Conservation (phyloP, 2,888 invertebrate genomes). For the Prenolepis imparis region DNA sequence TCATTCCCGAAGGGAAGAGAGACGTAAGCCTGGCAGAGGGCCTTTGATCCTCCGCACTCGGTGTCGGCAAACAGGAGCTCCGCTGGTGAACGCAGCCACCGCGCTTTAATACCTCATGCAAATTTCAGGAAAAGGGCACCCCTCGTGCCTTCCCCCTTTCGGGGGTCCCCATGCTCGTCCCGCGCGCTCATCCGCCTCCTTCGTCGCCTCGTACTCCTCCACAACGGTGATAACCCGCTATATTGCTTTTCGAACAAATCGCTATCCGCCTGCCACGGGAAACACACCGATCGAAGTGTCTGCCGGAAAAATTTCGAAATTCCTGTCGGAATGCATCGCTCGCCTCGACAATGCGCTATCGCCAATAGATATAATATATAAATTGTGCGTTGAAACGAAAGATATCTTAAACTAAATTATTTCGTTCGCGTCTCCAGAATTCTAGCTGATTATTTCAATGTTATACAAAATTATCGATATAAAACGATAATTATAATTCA, state of each 20-base stretch:
- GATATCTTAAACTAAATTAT: neutral
- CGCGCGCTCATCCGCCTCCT: constrained; percentile 71
- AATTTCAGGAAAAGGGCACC: constrained; percentile 84
- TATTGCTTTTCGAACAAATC: constrained; percentile 86
- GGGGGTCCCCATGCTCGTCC: constrained; percentile 62
- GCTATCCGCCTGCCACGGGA: constrained; percentile 78
- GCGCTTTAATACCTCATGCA: constrained; percentile 86
- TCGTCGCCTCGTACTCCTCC: constrained; percentile 74
- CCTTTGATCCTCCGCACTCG: constrained; percentile 86
- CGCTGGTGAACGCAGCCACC: constrained; percentile 83
- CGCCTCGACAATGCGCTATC: constrained; percentile 35
- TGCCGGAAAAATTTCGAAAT: constrained; percentile 68
- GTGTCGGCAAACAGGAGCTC: constrained; percentile 86
- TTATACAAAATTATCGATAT: neutral
- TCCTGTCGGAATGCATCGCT: constrained; percentile 46
- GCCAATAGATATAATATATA: constrained; percentile 33
- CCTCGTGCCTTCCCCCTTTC: constrained; percentile 66
- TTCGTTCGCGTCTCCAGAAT: neutral
- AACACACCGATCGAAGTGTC: constrained; percentile 56
- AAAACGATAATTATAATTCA: constrained; percentile 6
- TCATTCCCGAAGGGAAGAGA: constrained; percentile 60
- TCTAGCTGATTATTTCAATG: neutral
- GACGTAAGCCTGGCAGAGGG: constrained; percentile 75
- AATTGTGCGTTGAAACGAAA: neutral
- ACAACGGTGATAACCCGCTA: constrained; percentile 79